phyloP scores from a whole-genome alignment of 2,113 vertebrate genomes.

The Neoarius graeffei region DNA sequence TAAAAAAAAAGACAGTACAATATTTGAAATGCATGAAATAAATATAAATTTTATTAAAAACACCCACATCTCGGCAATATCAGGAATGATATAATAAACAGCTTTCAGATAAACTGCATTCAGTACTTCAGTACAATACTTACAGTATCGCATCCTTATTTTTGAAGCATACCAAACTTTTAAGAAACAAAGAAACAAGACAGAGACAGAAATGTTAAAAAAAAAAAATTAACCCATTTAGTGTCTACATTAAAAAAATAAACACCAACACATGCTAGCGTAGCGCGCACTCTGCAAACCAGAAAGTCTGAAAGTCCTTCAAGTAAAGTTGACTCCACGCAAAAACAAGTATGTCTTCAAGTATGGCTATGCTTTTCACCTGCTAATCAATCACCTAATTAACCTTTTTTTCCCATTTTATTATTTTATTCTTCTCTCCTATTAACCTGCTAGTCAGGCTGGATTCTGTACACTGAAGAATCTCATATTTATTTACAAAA shows the following conservation, averaged over 20 bases:
- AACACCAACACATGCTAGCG: slow-evolving; percentile 80
- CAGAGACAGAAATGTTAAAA: slow-evolving; percentile 64
- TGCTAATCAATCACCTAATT: slow-evolving; percentile 77
- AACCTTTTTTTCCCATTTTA: slow-evolving; percentile 13
- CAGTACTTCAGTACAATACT: slow-evolving; percentile 99
- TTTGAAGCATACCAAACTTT: slow-evolving; percentile 84
- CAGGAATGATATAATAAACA: slow-evolving; percentile 99
- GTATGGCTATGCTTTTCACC: slow-evolving; percentile 92
- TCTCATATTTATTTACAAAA: slow-evolving; percentile 60
- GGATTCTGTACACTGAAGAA: slow-evolving; percentile 82
- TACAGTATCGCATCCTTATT: slow-evolving; percentile 92
- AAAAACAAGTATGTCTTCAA: slow-evolving; percentile 80
- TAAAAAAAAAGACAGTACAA: slow-evolving; percentile 8
- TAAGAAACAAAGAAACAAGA: slow-evolving; percentile 81
- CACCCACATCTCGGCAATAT: slow-evolving; percentile 98
- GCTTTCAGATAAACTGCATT: slow-evolving; percentile 99
- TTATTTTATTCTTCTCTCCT: slow-evolving; percentile 52
- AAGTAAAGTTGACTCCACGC: slow-evolving; percentile 95
- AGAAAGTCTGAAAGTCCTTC: slow-evolving; percentile 88
- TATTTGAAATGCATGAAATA: slow-evolving; percentile 90
- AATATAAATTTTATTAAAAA: slow-evolving; percentile 99
- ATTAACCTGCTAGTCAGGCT: slow-evolving; percentile 82
- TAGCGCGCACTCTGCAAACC: slow-evolving; percentile 80
- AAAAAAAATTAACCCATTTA: slow-evolving; percentile 80
- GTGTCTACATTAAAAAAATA: slow-evolving; percentile 84